Evolutionary conservation across 2,113 vertebrate genomes (phyloP).

Genomic region (Dasypus novemcinctus): DNA sequence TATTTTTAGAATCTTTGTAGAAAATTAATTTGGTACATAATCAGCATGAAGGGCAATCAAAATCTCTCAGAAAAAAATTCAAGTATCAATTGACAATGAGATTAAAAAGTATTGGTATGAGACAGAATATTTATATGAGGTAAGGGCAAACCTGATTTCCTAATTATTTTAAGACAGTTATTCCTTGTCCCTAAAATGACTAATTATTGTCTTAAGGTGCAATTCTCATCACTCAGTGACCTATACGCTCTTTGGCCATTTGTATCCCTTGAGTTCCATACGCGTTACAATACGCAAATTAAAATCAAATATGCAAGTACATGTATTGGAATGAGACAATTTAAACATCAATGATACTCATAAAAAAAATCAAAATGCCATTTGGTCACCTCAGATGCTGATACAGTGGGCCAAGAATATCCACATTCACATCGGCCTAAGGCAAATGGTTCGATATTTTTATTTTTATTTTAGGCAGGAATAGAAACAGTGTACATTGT

Average conservation of each 20-base stretch:
- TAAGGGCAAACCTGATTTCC: background rate
- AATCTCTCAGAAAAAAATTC: conserved; percentile 42
- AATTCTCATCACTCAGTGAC: conserved; percentile 40
- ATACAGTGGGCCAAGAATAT: background rate
- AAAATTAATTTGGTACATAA: conserved; percentile 58
- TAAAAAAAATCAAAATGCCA: background rate
- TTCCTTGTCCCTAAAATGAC: background rate
- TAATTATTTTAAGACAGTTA: background rate
- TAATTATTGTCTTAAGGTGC: conserved; percentile 21
- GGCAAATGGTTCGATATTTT: background rate
- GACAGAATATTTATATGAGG: background rate
- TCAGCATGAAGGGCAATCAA: conserved; percentile 52
- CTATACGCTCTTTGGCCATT: conserved; percentile 1
- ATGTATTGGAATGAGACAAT: background rate
- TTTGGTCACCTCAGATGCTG: conserved; percentile 41
- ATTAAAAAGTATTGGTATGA: conserved; percentile 52
- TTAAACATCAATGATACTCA: background rate
- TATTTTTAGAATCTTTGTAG: conserved; percentile 12
- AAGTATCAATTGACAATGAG: background rate
- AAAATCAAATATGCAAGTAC: conserved; percentile 17
- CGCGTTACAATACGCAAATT: conserved; percentile 20
- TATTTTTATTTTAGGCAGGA: background rate
- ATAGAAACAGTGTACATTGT: background rate
- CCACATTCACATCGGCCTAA: background rate
- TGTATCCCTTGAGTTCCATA: background rate